phyloP scores from a whole-genome alignment of 2,888 invertebrate genomes.

The Acleris cristana region DNA sequence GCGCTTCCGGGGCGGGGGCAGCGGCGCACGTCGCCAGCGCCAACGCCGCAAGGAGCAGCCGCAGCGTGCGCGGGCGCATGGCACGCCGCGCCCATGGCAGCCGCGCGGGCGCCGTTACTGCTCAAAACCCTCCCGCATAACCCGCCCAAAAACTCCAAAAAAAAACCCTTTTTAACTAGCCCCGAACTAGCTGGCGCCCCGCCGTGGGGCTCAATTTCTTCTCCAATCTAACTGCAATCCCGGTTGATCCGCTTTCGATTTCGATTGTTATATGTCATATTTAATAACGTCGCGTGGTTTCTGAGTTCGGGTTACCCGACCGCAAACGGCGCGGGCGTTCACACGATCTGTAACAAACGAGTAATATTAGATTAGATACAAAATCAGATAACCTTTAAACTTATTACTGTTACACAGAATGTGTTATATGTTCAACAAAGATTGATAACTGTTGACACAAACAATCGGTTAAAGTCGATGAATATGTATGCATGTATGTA shows the following conservation, averaged over 20 bases:
- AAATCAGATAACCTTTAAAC: not conserved
- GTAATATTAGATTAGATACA: conserved; percentile 19
- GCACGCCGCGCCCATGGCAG: conserved; percentile 83
- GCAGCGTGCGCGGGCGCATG: conserved; percentile 80
- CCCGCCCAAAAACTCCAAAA: conserved; percentile 49
- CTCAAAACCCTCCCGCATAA: conserved; percentile 65
- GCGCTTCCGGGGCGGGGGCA: conserved; percentile 80
- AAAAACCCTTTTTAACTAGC: conserved; percentile 39
- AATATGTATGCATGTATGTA: too few relatives aligned
- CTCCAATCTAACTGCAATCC: conserved; percentile 28
- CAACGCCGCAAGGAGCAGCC: conserved; percentile 82
- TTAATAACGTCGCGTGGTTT: conserved; percentile 49
- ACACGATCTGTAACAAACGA: conserved; percentile 69
- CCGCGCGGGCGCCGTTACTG: conserved; percentile 81
- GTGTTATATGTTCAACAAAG: too few relatives aligned
- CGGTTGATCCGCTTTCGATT: conserved; percentile 35
- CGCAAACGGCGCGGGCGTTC: conserved; percentile 64
- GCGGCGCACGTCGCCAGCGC: conserved; percentile 80
- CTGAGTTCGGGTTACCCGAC: conserved; percentile 57
- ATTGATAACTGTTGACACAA: too few relatives aligned
- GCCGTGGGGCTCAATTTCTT: conserved; percentile 30
- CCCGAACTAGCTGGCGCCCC: conserved; percentile 41
- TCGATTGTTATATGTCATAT: conserved; percentile 43
- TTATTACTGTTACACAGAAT: not conserved
- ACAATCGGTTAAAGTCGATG: too few relatives aligned